phyloP scores from a whole-genome alignment of 2,888 invertebrate genomes.

The Polyploca ridens region DNA sequence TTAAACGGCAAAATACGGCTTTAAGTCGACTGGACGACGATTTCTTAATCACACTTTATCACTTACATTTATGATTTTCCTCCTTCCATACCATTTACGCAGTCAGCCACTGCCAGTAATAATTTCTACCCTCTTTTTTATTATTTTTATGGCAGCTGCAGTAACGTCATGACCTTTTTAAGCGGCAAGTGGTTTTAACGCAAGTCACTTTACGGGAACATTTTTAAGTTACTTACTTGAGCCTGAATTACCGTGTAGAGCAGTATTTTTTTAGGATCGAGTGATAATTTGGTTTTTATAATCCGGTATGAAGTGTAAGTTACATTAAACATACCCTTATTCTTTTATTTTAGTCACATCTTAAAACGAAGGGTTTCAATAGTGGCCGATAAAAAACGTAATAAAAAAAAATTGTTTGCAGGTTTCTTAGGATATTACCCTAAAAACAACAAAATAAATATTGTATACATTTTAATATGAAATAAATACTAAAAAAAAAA shows the following conservation, averaged over 20 bases:
- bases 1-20: no score
- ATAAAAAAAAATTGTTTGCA: no score
- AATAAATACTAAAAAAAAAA: neutral
- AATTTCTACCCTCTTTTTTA: constrained; percentile 42
- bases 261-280: neutral
- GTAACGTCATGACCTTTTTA: constrained; percentile 36
- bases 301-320: no score
- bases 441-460: no score
- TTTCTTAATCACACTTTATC: neutral
- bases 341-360: no score
- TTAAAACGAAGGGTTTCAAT: no score
- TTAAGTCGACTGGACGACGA: neutral
- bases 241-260: neutral
- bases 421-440: no score
- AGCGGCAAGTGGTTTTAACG: constrained; percentile 26
- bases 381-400: no score
- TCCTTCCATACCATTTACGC: constrained; percentile 32
- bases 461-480: neutral
- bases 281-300: neutral
- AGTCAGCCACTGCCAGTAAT: constrained; percentile 39
- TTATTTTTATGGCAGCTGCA: constrained; percentile 19
- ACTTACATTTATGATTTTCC: constrained; percentile 10
- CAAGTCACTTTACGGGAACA: constrained; percentile 36
- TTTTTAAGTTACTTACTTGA: constrained; percentile 28
- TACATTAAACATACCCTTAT: no score